Percentiles rank a stretch among this genome's conserved stretches.
Conservation (phyloP, 2,888 invertebrate species). For the Dynastes grantii region DNA sequence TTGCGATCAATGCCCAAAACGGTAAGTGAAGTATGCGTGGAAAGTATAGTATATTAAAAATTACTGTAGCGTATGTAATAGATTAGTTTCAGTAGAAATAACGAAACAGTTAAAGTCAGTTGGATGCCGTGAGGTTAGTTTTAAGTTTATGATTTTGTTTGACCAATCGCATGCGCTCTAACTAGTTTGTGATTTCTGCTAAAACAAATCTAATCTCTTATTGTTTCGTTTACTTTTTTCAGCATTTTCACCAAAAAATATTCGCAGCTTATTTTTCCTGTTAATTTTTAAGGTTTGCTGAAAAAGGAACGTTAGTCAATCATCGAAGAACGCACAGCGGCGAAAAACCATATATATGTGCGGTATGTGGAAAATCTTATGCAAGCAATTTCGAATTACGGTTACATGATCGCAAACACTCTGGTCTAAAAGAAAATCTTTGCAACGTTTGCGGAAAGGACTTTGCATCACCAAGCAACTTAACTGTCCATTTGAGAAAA, state of each 20-base stretch:
- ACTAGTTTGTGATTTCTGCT: too few relatives aligned
- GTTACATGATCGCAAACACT: slow-evolving; percentile 67
- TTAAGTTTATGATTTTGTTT: too few relatives aligned
- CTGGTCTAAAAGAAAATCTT: slow-evolving; percentile 62
- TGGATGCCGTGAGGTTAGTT: too few relatives aligned
- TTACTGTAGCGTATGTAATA: too few relatives aligned
- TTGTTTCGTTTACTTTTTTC: too few relatives aligned
- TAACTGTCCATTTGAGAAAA: slow-evolving; percentile 68
- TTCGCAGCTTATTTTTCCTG: neutral
- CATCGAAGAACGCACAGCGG: slow-evolving; percentile 61
- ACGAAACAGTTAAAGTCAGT: too few relatives aligned
- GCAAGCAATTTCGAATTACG: slow-evolving; percentile 60
- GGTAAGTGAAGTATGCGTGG: slow-evolving; percentile 48
- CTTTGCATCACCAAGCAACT: slow-evolving; percentile 66
- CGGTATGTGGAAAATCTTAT: slow-evolving; percentile 58
- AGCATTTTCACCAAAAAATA: neutral
- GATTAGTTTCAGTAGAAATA: too few relatives aligned
- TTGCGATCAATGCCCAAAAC: slow-evolving; percentile 60
- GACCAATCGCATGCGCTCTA: too few relatives aligned
- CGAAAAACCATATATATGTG: slow-evolving; percentile 61
- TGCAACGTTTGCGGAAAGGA: slow-evolving; percentile 67
- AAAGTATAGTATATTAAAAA: too few relatives aligned
- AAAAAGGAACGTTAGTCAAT: slow-evolving; percentile 60
- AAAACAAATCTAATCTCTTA: too few relatives aligned
- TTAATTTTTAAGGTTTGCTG: slow-evolving; percentile 58